Evolutionary conservation across 2,888 invertebrate genomes (phyloP).

Genomic region (Laspeyria flexula): DNA sequence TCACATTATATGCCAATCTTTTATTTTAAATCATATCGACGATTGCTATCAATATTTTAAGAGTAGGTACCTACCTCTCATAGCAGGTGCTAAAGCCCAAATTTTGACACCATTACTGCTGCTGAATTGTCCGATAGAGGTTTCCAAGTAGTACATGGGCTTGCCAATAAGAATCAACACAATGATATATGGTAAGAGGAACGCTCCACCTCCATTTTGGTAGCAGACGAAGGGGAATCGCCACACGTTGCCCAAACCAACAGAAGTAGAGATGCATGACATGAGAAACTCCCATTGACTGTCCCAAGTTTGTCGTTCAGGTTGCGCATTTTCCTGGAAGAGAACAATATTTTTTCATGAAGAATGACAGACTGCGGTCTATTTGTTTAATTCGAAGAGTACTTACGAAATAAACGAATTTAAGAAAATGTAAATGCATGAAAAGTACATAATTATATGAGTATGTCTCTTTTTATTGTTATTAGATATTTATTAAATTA

Average conservation of each 20-base stretch:
- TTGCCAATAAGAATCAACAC: constrained; percentile 90
- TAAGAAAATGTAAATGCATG: no score
- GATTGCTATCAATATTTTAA: no score
- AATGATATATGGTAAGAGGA: constrained; percentile 90
- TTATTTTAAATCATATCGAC: no score
- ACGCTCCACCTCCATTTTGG: constrained; percentile 91
- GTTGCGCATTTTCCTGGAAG: constrained; percentile 1
- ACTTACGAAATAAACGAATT: no score
- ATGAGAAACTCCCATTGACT: constrained; percentile 90
- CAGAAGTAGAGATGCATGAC: constrained; percentile 91
- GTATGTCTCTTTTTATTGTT: no score
- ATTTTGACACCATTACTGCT: constrained; percentile 92
- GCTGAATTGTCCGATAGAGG: constrained; percentile 93
- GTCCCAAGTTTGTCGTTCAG: constrained; percentile 84
- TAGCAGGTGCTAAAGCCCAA: constrained; percentile 88
- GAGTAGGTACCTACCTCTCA: constrained; percentile 88
- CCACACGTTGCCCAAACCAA: constrained; percentile 91
- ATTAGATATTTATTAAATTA: no score
- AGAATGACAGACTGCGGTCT: no score
- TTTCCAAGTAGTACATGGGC: constrained; percentile 94
- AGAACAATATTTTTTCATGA: no score
- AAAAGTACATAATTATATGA: no score
- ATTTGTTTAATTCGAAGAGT: no score
- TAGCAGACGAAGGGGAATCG: constrained; percentile 87
- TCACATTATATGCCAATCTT: no score